Evolutionary conservation across 30 jellyfish, hydroid and myxozoan genomes (phyloP).

Genomic region (Aurelia sp.): DNA sequence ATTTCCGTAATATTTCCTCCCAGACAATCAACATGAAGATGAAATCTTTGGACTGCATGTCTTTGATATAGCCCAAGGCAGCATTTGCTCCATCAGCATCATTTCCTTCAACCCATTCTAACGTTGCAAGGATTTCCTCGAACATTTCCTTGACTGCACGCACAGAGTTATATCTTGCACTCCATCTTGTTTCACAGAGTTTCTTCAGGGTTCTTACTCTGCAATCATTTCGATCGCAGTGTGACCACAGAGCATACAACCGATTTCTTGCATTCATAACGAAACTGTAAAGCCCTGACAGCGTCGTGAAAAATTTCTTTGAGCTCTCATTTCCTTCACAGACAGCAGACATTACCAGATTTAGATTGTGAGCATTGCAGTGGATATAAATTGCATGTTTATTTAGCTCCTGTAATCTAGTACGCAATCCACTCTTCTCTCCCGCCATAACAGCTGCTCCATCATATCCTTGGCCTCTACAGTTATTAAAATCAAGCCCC

Average conservation of each 20-base stretch:
- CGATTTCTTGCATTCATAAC: constrained; percentile 15
- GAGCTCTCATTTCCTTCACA: not conserved
- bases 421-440: not conserved
- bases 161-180: not conserved
- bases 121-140: constrained; percentile 27
- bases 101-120: constrained; percentile 25
- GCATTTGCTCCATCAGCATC: constrained; percentile 25
- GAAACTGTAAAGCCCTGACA: not conserved
- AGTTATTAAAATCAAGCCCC: constrained; percentile 30
- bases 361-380: constrained; percentile 7
- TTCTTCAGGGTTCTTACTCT: not conserved
- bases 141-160: constrained; percentile 10
- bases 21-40: constrained; percentile 11
- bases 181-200: not conserved
- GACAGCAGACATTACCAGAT: not conserved
- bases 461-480: constrained; percentile 31
- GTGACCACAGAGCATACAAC: not conserved
- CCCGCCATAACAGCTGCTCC: constrained; percentile 46
- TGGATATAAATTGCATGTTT: not conserved
- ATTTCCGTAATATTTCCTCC: constrained; percentile 15
- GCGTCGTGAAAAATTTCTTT: constrained; percentile 1
- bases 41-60: not conserved
- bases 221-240: not conserved
- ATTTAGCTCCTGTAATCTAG: constrained; percentile 3
- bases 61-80: not conserved